phyloP scores from a whole-genome alignment of 2,888 invertebrate genomes.

The Eulithis prunata region DNA sequence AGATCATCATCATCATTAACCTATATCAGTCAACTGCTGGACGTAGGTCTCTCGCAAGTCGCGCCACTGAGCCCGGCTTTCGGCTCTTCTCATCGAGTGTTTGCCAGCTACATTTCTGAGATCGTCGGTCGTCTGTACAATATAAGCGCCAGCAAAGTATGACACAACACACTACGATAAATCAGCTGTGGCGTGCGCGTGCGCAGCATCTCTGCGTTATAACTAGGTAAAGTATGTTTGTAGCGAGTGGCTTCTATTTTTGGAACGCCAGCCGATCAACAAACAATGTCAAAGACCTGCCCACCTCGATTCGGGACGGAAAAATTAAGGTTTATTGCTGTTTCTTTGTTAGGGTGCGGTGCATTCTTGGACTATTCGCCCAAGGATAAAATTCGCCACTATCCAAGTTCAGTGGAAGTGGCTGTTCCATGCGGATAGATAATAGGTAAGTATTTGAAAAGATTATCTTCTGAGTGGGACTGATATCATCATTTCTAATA shows the following conservation, averaged over 20 bases:
- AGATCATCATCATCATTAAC: background rate
- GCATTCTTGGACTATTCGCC: background rate
- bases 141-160: background rate
- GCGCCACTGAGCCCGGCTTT: no score
- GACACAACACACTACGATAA: background rate
- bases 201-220: conserved; percentile 13
- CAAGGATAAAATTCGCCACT: no score
- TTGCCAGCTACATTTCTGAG: no score
- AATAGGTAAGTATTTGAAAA: no score
- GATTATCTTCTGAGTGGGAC: no score
- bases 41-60: no score
- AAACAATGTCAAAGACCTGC: conserved; percentile 55
- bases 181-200: conserved; percentile 19
- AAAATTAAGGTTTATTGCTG: conserved; percentile 5
- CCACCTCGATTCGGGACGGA: conserved; percentile 13
- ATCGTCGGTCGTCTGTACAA: no score
- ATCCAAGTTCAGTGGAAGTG: no score
- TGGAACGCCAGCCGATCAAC: conserved; percentile 47
- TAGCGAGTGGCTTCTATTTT: conserved; percentile 34
- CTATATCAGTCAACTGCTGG: no score
- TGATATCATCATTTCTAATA: no score
- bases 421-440: no score
- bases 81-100: no score
- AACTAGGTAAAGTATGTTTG: background rate
- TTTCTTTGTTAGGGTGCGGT: background rate